These are phyloP conservation scores for Apogon hyalosoma DNA, from an alignment of 2,797 vertebrate species.

Conservation along the genomic window DNA sequence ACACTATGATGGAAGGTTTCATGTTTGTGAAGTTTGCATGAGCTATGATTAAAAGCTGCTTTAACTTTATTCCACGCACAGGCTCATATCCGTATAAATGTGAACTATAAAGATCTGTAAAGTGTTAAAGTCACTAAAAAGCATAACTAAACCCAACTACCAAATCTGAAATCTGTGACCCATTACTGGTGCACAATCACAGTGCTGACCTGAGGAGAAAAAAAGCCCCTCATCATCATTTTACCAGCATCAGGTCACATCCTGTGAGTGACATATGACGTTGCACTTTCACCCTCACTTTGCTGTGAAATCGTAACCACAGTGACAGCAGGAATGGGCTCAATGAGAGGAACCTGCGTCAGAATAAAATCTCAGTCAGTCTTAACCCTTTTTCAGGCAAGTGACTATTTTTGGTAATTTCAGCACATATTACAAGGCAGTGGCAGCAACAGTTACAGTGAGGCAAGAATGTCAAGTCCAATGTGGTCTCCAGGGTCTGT, in stretches of 20 bases:
- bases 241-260: slow-evolving; percentile 9
- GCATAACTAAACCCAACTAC: not conserved
- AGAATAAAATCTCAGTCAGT: not conserved
- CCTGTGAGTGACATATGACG: slow-evolving; percentile 9
- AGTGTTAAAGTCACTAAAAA: not conserved
- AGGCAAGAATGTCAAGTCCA: no score
- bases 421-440: no score
- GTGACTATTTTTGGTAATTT: no score
- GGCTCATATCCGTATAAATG: no score
- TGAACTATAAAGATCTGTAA: no score
- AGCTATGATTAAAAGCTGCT: no score
- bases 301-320: not conserved
- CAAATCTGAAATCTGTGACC: not conserved
- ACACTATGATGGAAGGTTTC: not conserved
- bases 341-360: not conserved
- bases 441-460: no score
- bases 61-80: no score
- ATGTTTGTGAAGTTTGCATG: not conserved
- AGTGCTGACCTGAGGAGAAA: not conserved
- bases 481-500: no score
- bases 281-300: not conserved
- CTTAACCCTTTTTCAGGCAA: no score
- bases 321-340: fast-evolving
- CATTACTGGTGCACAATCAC: not conserved
- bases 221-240: not conserved